phyloP scores from a whole-genome alignment of 2,113 vertebrate genomes.

The Neoarius graeffei region DNA sequence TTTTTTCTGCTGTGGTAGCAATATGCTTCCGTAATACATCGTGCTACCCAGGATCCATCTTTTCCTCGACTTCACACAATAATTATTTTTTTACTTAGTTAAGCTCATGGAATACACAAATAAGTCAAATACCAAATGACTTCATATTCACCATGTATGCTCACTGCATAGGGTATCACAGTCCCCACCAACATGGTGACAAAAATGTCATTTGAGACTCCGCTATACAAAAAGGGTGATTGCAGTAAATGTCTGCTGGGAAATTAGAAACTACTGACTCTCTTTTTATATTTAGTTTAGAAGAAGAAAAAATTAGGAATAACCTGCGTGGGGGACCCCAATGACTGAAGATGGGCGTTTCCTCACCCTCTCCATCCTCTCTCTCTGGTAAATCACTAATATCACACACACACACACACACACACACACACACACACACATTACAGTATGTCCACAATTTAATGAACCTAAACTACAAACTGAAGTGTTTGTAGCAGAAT shows the following conservation, averaged over 20 bases:
- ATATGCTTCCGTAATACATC: neutral
- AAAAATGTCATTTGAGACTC: neutral
- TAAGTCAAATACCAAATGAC: neutral
- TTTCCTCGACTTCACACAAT: neutral
- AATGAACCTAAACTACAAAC: neutral
- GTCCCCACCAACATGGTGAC: neutral
- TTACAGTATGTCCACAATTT: neutral
- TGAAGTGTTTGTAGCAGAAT: neutral
- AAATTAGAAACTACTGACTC: neutral
- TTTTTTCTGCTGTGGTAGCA: too few relatives aligned
- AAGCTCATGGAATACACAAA: neutral
- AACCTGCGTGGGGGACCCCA: constrained; percentile 91
- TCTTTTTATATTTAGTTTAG: neutral
- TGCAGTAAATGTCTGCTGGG: neutral
- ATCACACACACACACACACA: constrained; percentile 39
- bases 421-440: constrained; percentile 21
- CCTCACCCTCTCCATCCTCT: constrained; percentile 96
- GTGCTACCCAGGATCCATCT: neutral
- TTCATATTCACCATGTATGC: neutral
- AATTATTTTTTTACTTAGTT: neutral
- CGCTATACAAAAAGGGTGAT: neutral
- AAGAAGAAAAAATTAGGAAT: neutral
- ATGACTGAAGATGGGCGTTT: constrained; percentile 92
- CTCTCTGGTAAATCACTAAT: constrained; percentile 88
- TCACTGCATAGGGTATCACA: neutral